Conservation (phyloP, 2,888 invertebrate genomes). For the Colostygia pectinataria region DNA sequence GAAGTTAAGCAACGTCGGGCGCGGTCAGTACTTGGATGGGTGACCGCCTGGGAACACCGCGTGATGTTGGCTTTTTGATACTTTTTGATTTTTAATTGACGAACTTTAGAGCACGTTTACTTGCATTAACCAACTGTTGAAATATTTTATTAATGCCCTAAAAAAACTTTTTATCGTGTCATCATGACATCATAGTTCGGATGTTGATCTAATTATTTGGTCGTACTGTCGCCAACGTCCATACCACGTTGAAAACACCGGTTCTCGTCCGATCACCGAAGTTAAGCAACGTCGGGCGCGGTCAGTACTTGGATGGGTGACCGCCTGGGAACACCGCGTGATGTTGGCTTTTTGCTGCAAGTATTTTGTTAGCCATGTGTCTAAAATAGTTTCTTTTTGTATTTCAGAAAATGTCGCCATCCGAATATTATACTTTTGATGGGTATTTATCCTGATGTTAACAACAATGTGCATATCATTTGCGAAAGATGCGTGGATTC, state of each 20-base stretch:
- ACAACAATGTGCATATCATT: constrained; percentile 66
- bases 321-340: constrained; percentile 64
- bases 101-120: no score
- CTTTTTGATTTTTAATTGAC: not conserved
- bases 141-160: no score
- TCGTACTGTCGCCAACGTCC: constrained; percentile 34
- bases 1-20: constrained; percentile 79
- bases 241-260: constrained; percentile 63
- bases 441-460: constrained; percentile 72
- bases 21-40: constrained; percentile 79
- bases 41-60: constrained; percentile 71
- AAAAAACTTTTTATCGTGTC: no score
- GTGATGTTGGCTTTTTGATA: constrained; percentile 53
- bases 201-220: not conserved
- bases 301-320: constrained; percentile 80
- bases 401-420: constrained; percentile 76
- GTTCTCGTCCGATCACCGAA: constrained; percentile 75
- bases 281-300: constrained; percentile 77
- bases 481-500: constrained; percentile 76
- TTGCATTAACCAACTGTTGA: no score
- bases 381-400: not conserved
- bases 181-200: not conserved
- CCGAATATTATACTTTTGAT: constrained; percentile 78
- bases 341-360: constrained; percentile 26
- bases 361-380: not conserved